Percentiles rank a stretch among this genome's conserved stretches.
These are phyloP conservation scores for Lerema accius DNA, from an alignment of 1,140 invertebrate species.

Conservation along the genomic window DNA sequence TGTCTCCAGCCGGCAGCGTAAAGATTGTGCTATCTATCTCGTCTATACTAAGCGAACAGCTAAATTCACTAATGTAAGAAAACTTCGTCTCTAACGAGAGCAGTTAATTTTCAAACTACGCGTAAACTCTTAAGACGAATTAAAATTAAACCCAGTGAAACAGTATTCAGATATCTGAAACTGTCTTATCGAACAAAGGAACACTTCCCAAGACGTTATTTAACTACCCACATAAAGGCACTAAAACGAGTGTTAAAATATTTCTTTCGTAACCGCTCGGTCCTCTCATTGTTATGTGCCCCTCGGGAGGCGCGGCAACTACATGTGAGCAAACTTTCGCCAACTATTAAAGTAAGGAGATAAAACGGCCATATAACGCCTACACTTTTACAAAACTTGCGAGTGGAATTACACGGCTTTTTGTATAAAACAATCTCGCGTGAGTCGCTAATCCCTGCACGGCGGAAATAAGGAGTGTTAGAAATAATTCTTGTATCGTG, in stretches of 20 bases:
- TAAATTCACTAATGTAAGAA: no score
- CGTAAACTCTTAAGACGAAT: no score
- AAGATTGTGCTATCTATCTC: no score
- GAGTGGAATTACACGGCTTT: neutral
- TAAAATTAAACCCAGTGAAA: no score
- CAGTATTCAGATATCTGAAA: no score
- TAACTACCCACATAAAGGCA: constrained; percentile 20
- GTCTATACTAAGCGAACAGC: no score
- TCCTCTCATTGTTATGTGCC: constrained; percentile 21
- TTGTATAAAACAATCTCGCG: constrained; percentile 17
- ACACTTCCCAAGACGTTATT: constrained; percentile 21
- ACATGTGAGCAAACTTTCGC: constrained; percentile 23
- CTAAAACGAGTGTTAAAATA: constrained; percentile 29
- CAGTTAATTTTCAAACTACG: no score
- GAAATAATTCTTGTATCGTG: constrained; percentile 48
- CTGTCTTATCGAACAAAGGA: constrained; percentile 11
- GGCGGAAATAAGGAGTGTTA: constrained; percentile 4
- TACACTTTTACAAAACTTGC: constrained; percentile 11
- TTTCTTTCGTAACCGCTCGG: neutral
- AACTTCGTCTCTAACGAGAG: no score
- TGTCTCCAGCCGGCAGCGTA: no score
- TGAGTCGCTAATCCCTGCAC: constrained; percentile 11
- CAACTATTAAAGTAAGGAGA: constrained; percentile 30
- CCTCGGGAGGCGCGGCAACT: constrained; percentile 5
- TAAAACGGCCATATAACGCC: constrained; percentile 18